Base-by-base conservation (phyloP, 2,113 vertebrate genomes). In the Pterocles orientalis region DNA sequence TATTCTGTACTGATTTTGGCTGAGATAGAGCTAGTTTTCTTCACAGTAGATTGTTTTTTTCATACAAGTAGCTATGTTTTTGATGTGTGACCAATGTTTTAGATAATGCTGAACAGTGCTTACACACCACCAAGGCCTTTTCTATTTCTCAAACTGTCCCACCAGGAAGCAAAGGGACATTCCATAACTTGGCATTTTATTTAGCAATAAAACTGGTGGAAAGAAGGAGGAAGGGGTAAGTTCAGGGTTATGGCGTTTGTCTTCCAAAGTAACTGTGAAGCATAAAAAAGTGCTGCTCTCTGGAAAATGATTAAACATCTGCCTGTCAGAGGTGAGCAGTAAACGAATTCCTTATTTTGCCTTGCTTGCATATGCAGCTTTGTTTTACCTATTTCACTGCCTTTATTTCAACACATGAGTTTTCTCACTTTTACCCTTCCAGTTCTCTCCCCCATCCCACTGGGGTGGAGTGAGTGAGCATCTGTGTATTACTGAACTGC, bases 381-480 rank as follows among this genome's bases (percentile, higher is more conserved):
- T 87, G 29, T 16, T 81, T 75, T 76, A 76, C 33, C 29, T 84
- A 21, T 31, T 39, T 43, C 33, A 26, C 12, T 31, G 7, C 24
- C 25, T 92, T 41, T 61, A 70, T 70, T 69, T 75, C 54, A 50
- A 31, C 11, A 26, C 3, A 18, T 2, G 3, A 68, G 26, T 75
- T 50, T 65, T 86, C 39, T 56, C 54, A 39, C 28, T 79, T 84
- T 62, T 18, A 61, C 12, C 29, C 9, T 66, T 91, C 41, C 4
- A 29, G 0, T 76, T 61, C 16, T 73, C 31, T 64, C 5, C 5
- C 4, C 1, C 6, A 33, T 86, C 26, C 36, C 50, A 23, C 9
- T 48, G 36, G 3, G 14, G 7, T 41, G 17, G 16, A 54, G 9
- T 1, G 31, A 80, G 14, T 9, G 39, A 61, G 18, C 2, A 0